Base-by-base conservation (phyloP, 64 coral and sea anemone species). In the Montipora sp. region DNA sequence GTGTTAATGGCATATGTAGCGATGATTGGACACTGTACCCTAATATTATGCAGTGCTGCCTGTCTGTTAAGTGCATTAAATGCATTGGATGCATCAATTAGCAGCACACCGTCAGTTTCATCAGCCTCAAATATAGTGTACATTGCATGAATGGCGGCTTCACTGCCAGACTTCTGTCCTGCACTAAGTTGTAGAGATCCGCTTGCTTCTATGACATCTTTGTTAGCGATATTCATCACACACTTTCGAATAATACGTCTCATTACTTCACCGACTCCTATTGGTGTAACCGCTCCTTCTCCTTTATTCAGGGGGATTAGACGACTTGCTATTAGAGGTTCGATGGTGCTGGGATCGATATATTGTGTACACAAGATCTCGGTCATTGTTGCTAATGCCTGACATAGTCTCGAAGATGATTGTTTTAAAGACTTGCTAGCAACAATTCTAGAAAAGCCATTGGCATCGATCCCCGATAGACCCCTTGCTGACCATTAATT, bases 401-500 rank as follows among this genome's bases (percentile, higher is more conserved):
- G 72, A 77, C 87, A 88, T 23, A 88, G 87, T 51, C 49, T 75
- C 47, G 49, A 22, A 20, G 48, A 20, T 74, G 70, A 76, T 87
- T 76, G 70, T 44, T 75, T 88, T 13, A 88, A 88, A n/a, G 87
- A 88, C n/a, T 88, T 88, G 49, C 73, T 51, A 50, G 87, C 69
- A 14, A 88, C 15, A 74, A 88, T 76, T 75, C 87, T 74, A 66
- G 63, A 20, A 50, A 87, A 87, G 13, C 83, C 83, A 21, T 87
- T 87, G 67, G 83, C 36, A 87, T 87, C 83, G 67, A 87, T 73
- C 48, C 36, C 83, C 59, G 59, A 87, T 45, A 60, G 83, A 44
- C 83, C 83, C 15, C 65, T 60, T 87, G 83, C 59, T 93, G 75
- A 51, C 92, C 83, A 78, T 93, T 93, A 57, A 88, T 93, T 83